Evolutionary conservation across 2,888 invertebrate species (phyloP), one percentile per base, ranked within the genome.

Genomic region (Drosophila maculinotata): DNA sequence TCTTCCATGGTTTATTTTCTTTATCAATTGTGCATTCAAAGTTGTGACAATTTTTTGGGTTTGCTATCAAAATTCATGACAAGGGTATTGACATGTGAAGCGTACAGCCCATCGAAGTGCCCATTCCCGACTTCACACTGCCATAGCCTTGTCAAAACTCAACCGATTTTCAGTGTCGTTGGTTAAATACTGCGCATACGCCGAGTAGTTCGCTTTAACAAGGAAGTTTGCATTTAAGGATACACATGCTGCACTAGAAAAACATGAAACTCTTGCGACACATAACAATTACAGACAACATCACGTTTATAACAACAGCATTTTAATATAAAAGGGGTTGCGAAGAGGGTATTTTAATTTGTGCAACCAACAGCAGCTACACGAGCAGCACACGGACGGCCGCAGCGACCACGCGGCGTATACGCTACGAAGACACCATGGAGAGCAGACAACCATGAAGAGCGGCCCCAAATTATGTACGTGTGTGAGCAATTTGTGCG

Each of bases 241-340:
- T 42, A 51, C 69, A 69, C 64, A 44, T 71, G 76, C 62, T 47
- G 59, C 66, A 49, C 56, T 54, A 42, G 36, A 53, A 60, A 53
- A 62, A 25, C 52, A 69, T 44, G 67, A 56, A 28, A 17, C 39
- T 14, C 12, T 17, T 30, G 26, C 38, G 9, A 45, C 38, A 59
- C 35, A 42, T 63, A 69, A 69, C 83, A 80, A 79, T 80, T 80
- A 66, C 59, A 66, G 59, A 44, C 57, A 47, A 57, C 77, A 64
- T 74, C 79, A 79, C 79, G 81, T 81, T 79, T 74, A 47, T 51
- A 58, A 64, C 68, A 80, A 71, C 74, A 82, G 59, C 69, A 74
- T 76, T 79, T 79, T 82, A 76, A 78, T 78, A 82, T 62, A 72
- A 64, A 60, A 64, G 69, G 65, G 69, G 63, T 49, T 57, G 57